These are phyloP conservation scores for Protobothrops flavoviridis DNA, from an alignment of 2,113 vertebrate species.

Conservation along the genomic window DNA sequence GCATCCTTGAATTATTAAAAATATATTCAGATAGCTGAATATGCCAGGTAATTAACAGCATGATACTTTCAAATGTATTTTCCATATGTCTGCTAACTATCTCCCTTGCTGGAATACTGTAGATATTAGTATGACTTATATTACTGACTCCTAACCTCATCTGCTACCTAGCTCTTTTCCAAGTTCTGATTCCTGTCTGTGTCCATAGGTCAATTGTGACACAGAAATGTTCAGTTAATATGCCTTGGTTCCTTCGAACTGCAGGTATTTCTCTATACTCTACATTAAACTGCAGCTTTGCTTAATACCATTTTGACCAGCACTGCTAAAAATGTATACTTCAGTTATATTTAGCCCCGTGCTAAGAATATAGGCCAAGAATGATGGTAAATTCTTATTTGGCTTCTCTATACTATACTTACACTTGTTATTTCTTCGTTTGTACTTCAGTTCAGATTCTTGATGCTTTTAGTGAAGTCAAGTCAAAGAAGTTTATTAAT, in stretches of 20 bases:
- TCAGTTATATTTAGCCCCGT: not conserved
- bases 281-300: not conserved
- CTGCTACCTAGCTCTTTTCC: not conserved
- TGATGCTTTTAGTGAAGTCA: not conserved
- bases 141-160: not conserved
- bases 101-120: not conserved
- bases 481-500: not conserved
- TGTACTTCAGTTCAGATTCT: not conserved
- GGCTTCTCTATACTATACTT: not conserved
- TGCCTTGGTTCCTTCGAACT: not conserved
- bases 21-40: not conserved
- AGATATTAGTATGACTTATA: not conserved
- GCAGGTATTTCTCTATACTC: not conserved
- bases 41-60: not conserved
- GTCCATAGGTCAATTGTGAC: not conserved
- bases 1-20: not conserved
- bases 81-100: not conserved
- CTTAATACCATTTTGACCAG: not conserved
- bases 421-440: not conserved
- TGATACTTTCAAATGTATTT: not conserved
- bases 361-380: not conserved
- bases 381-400: not conserved
- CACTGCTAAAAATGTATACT: not conserved
- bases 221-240: not conserved
- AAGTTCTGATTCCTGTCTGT: not conserved